phyloP scores from a whole-genome alignment of 2,797 vertebrate species.

The Orestias chungarensis region DNA sequence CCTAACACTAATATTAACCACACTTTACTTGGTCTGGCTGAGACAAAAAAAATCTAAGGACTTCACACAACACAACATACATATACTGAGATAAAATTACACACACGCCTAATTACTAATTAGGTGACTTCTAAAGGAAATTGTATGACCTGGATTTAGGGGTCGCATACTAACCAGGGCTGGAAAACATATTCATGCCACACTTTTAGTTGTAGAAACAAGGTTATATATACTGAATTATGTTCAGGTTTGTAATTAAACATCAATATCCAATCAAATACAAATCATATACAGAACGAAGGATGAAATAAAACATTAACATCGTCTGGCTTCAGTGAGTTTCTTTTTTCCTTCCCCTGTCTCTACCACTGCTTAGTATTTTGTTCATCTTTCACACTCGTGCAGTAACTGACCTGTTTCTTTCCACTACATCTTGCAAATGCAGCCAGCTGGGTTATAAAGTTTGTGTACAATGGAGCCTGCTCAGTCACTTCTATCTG shows the following conservation, averaged over 20 bases:
- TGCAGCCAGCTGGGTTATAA: slow-evolving; percentile 38
- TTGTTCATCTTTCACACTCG: slow-evolving; percentile 44
- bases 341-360: slow-evolving; percentile 38
- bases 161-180: not conserved
- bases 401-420: slow-evolving; percentile 23
- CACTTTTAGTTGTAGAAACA: not conserved
- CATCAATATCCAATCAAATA: not conserved
- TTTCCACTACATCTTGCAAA: slow-evolving; percentile 38
- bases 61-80: not conserved
- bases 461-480: slow-evolving; percentile 51
- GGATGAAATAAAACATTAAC: slow-evolving; percentile 41
- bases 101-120: too few species aligned
- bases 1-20: too few species aligned
- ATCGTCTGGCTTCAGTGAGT: slow-evolving; percentile 31
- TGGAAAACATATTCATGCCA: not conserved
- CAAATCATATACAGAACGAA: slow-evolving; percentile 25
- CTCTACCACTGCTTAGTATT: slow-evolving; percentile 39
- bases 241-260: too few species aligned
- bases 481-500: slow-evolving; percentile 48
- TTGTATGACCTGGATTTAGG: not conserved
- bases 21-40: not conserved
- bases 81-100: not conserved
- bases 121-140: too few species aligned
- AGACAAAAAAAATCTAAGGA: not conserved
- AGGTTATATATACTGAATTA: too few species aligned